Percentiles rank a stretch among this genome's conserved stretches.
Evolutionary conservation across 2,888 invertebrate species (phyloP).

Genomic region (Clepsis dumicolana): DNA sequence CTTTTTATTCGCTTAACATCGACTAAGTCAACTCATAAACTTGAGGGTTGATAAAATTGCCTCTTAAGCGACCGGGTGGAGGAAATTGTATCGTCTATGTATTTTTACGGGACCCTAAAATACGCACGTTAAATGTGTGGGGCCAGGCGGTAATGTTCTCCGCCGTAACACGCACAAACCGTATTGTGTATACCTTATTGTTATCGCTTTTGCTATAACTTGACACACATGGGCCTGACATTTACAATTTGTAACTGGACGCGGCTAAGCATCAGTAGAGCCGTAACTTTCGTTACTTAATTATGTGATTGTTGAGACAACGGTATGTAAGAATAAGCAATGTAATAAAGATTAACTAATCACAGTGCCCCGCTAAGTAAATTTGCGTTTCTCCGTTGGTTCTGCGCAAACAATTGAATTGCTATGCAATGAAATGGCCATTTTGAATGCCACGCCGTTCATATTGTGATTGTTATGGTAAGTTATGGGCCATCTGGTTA

Average conservation of each 20-base stretch:
- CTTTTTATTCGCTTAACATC: constrained; percentile 39
- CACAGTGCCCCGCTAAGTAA: constrained; percentile 2
- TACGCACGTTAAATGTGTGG: constrained; percentile 17
- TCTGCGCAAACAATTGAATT: constrained; percentile 10
- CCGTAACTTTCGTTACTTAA: neutral
- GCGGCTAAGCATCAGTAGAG: neutral
- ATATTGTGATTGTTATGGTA: constrained; percentile 2
- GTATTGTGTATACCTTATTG: constrained; percentile 15
- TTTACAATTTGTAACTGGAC: neutral
- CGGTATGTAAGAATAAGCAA: neutral
- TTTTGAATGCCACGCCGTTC: neutral
- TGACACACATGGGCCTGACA: neutral
- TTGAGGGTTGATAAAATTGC: constrained; percentile 32
- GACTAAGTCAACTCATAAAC: constrained; percentile 40
- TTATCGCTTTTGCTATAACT: constrained; percentile 7
- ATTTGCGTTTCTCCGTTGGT: constrained; percentile 6
- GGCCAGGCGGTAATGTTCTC: constrained; percentile 7
- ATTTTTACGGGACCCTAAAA: constrained; percentile 20
- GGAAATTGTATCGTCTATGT: constrained; percentile 18
- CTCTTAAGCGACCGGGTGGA: constrained; percentile 29
- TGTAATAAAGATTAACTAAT: constrained; percentile 1
- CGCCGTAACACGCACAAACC: neutral
- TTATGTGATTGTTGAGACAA: constrained; percentile 1
- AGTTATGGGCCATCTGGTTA: constrained; percentile 9
- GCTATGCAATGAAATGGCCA: neutral